Base-by-base conservation (phyloP, 2,888 invertebrate genomes). In the Apotomis capreana region DNA sequence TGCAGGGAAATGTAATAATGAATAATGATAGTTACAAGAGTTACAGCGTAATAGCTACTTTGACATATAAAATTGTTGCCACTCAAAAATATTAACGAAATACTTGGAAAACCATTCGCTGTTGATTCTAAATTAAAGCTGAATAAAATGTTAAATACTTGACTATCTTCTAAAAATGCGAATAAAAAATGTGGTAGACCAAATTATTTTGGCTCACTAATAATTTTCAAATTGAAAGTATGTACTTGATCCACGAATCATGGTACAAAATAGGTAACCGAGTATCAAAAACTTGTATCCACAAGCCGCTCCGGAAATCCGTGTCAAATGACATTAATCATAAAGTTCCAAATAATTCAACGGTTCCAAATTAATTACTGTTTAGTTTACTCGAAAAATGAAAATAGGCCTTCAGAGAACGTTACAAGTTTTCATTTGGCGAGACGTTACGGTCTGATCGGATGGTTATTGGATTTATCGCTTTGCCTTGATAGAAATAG, bases 391-490 rank as follows among this genome's bases (percentile, higher is more conserved):
- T 76, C 75, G 74, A 74, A 77, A 81, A 73, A 75, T 75, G 78
- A 77, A 87, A 81, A 80, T 82, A 77, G 80, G 83, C 85, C 81
- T 83, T 87, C 81, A 76, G 74, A 74, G 75, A 74, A 78, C 76
- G 75, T 73, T 74, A 80, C 84, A 86, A 83, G 84, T 80, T 81
- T 85, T 80, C 84, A 83, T 84, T 85, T 83, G 75, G 82, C 75
- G 71, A 68, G 78, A 80, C 75, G 74, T 64, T 71, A 60, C 46
- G 68, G 73, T 68, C 58, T 68, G 37, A 67, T 40, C 49, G 15
- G 37, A 63, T 12, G 59, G 68, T 68, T 69, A 80, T 76, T 72
- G 80, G 79, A 84, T 81, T 84, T 82, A 83, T 78, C 77, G 82
- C 86, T 82, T 79, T 87, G 79, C 81, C 78, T 80, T 80, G 74